Evolutionary conservation across 2,113 vertebrate species (phyloP), one percentile per base, ranked within the genome.

Genomic region (Polypterus senegalus): DNA sequence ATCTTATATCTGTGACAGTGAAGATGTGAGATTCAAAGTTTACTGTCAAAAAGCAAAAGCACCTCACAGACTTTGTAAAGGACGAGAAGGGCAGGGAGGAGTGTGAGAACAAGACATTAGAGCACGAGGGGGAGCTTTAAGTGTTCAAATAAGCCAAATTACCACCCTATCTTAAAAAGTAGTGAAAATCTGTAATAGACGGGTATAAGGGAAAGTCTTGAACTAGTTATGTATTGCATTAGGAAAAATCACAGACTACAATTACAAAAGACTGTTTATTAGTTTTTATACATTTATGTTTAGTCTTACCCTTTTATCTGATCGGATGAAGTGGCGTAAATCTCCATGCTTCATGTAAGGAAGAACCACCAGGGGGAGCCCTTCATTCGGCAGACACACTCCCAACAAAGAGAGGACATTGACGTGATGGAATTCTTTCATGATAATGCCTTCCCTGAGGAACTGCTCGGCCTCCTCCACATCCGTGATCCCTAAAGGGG

Each of bases 261-360:
- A 11, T 9, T 9, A 9, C 53, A 54, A 4, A 54, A 11, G 3
- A 11, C 4, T 9, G 53, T 3, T 9, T 54, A 11, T 3, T 4
- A 54, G 9, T 54, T 9, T 54, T 9, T 4, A 9, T 9, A 11
- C 53, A 9, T 9, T 9, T 54, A 54, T n/a, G n/a, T n/a, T n/a
- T n/a, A 54, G 9, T 74, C 83, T 0, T 75, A 97, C 95, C 86
- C 81, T 79, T 65, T 92, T 79, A 69, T 90, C 83, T 11, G 87
- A 81, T n/a, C 95, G 92, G 66, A 97, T 92, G 67, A 98, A 98
- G 66, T 86, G 90, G 1, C 91, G 86, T 71, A 97, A 83, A 78
- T 98, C 95, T 46, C 95, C 95, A 0, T 98, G 96, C 70, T 84
- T 86, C 94, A 97, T 98, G 67, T 92, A 97, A 2, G 95, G 95